Evolutionary conservation across 2,113 vertebrate genomes (phyloP), one percentile per base, ranked within the genome.

Genomic region (Pseudopipra pipra): DNA sequence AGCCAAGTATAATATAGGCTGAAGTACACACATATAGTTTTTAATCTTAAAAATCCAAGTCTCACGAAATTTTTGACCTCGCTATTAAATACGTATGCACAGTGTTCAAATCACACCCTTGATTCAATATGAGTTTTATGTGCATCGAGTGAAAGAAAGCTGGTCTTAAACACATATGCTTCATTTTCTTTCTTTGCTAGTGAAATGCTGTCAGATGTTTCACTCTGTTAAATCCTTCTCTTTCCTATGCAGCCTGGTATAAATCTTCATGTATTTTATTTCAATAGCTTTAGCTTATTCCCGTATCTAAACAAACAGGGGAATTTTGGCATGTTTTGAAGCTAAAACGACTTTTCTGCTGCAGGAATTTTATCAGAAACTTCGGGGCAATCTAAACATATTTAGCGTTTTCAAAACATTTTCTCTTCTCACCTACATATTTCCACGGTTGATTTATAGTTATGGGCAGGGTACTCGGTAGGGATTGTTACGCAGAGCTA

Each of bases 361-460:
- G 22, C 78, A 91, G 94, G 92, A 95, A 95, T 95, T 96, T 96
- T 95, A 96, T 94, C 96, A 94, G 79, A 78, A 96, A 94, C 68
- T 91, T 96, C 3, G 4, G 51, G 49, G 79, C 68, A 90, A 95
- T 92, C 88, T 92, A 93, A 96, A 96, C 93, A 89, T 9, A 11
- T 95, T 97, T 92, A 94, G 92, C 79, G 58, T 95, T 95, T 96
- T 96, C 90, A 95, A 94, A 96, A 95, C 93, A 84, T 91, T 94
- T 95, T 91, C 67, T 85, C 65, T 92, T 96, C 92, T 95, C 90
- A 93, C 96, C 92, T 92, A 95, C 52, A 87, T 92, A 91, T 70
- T 92, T 92, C 89, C 94, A 46, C 0, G 4, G 76, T 5, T 97
- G 97, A 97, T 97, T 97, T 97, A 96, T 96, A 95, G 94, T 86